phyloP scores from a whole-genome alignment of 2,797 vertebrate genomes.

The Muscicapa striata region DNA sequence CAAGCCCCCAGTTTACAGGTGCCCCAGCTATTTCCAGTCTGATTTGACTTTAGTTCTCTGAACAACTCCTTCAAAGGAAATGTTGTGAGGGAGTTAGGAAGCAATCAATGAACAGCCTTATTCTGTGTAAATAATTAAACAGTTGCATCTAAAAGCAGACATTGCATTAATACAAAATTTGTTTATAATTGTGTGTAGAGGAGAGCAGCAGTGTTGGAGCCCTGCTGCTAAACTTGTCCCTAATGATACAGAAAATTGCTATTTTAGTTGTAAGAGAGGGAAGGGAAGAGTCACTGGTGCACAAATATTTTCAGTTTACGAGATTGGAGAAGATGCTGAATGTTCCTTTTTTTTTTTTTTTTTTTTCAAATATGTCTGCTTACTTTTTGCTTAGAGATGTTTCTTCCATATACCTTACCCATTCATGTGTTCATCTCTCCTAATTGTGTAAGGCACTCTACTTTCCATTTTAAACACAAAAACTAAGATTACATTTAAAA shows the following conservation, averaged over 20 bases:
- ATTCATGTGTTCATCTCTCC: conserved; percentile 8
- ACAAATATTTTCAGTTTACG: neutral
- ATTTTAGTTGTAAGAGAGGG: neutral
- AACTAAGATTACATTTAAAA: neutral
- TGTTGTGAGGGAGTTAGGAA: conserved; percentile 19
- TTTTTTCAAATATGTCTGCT: neutral
- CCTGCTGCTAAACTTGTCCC: neutral
- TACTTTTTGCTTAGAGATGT: conserved; percentile 5
- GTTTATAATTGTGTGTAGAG: neutral
- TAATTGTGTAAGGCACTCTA: conserved; percentile 18
- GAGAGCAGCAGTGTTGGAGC: neutral
- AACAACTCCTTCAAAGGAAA: conserved; percentile 23
- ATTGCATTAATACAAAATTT: conserved; percentile 46
- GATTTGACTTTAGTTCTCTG: neutral
- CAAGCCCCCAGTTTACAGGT: neutral
- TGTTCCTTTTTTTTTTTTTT: neutral
- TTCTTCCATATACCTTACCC: neutral
- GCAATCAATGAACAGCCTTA: conserved; percentile 37
- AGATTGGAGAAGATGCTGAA: neutral
- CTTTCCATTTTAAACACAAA: conserved; percentile 17
- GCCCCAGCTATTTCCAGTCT: neutral
- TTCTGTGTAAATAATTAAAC: conserved; percentile 54
- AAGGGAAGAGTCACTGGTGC: neutral
- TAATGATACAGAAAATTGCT: neutral
- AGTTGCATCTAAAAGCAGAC: conserved; percentile 67